These are phyloP conservation scores for Diarsia rubi DNA, from an alignment of 2,888 invertebrate species.

Conservation along the genomic window DNA sequence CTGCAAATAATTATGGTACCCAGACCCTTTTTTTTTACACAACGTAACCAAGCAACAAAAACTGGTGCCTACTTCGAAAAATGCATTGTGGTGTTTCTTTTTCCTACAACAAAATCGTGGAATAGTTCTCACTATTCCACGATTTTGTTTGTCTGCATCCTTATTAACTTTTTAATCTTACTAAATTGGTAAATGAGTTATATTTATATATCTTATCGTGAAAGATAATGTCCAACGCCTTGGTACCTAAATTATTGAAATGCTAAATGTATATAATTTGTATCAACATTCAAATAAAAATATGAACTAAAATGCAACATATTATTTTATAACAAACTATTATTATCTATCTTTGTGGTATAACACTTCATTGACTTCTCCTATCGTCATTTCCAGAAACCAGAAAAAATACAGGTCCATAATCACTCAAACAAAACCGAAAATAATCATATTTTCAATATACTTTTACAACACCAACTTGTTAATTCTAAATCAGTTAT, in stretches of 20 bases:
- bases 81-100: slow-evolving; percentile 11
- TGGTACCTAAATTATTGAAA: slow-evolving; percentile 9
- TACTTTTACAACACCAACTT: background rate
- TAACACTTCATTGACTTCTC: background rate
- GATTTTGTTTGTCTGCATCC: slow-evolving; percentile 55
- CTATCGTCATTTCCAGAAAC: background rate
- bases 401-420: background rate
- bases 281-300: slow-evolving; percentile 28
- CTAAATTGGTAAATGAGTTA: slow-evolving; percentile 12
- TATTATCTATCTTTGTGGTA: background rate
- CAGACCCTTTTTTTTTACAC: background rate
- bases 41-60: background rate
- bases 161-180: slow-evolving; percentile 27
- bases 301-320: background rate
- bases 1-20: background rate
- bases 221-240: slow-evolving; percentile 19
- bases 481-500: background rate
- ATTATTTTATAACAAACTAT: slow-evolving; percentile 5
- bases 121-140: too few relatives aligned
- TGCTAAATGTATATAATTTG: slow-evolving; percentile 16
- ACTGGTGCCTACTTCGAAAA: slow-evolving; percentile 10
- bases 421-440: slow-evolving; percentile 2
- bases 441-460: background rate
- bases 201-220: slow-evolving; percentile 48
- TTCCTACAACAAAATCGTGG: slow-evolving; percentile 22